phyloP scores from a whole-genome alignment of 1,140 invertebrate species.

The Diploscapter pachys region DNA sequence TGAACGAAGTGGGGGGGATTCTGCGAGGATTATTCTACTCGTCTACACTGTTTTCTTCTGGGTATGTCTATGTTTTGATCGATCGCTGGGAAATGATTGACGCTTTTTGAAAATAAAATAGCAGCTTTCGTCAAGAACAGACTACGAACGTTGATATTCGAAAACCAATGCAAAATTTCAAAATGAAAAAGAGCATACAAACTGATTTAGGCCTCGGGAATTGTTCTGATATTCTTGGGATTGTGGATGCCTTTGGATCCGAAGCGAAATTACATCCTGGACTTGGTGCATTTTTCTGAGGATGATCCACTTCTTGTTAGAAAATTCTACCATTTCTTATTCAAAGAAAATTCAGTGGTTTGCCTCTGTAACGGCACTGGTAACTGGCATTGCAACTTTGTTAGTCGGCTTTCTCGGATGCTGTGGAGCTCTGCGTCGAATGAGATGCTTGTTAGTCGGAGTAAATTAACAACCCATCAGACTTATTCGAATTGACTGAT shows the following conservation, averaged over 20 bases:
- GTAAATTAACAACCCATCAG: conserved; percentile 5
- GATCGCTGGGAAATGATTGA: too few relatives aligned
- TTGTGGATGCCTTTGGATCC: conserved; percentile 41
- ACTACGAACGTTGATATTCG: too few relatives aligned
- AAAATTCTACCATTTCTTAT: not conserved
- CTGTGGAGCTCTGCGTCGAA: conserved; percentile 37
- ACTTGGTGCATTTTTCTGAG: conserved; percentile 40
- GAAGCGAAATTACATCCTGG: conserved; percentile 37
- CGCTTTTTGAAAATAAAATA: too few relatives aligned
- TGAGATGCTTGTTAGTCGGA: conserved; percentile 28
- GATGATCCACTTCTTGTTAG: conserved; percentile 39
- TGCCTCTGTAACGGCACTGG: conserved; percentile 29
- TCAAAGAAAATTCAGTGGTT: conserved; percentile 28
- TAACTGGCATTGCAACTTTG: conserved; percentile 32
- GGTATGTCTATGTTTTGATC: too few relatives aligned
- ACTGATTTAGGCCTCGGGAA: conserved; percentile 21
- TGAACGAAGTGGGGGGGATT: too few relatives aligned
- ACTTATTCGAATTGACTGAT: not conserved
- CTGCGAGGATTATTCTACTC: too few relatives aligned
- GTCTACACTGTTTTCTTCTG: too few relatives aligned
- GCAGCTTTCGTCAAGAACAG: too few relatives aligned
- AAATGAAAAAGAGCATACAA: too few relatives aligned
- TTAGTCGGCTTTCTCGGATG: conserved; percentile 36
- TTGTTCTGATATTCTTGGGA: conserved; percentile 35
- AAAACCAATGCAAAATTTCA: too few relatives aligned